Evolutionary conservation across 1,140 invertebrate species (phyloP).

Genomic region (Nautilus pompilius): DNA sequence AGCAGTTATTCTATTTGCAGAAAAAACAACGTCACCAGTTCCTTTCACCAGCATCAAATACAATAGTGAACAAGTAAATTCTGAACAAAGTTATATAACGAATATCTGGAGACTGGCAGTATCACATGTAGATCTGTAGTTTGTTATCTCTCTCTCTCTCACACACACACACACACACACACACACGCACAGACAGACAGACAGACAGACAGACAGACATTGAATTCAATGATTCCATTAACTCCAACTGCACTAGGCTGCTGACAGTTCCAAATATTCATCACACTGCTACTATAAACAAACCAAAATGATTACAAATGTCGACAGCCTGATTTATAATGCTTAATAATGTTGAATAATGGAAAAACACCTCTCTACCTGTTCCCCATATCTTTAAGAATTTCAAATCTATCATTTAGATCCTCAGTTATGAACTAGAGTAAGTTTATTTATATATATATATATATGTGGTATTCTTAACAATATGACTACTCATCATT

Average conservation of each 20-base stretch:
- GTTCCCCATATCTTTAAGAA: neutral
- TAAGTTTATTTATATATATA: no score
- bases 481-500: no score
- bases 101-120: neutral
- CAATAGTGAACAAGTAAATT: neutral
- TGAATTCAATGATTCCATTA: neutral
- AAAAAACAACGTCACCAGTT: neutral
- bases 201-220: constrained; percentile 7
- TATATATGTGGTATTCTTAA: no score
- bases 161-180: neutral
- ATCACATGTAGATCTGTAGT: neutral
- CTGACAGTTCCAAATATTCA: neutral
- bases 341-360: no score
- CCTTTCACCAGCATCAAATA: neutral
- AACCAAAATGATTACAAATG: neutral
- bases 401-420: neutral
- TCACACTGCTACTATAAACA: neutral
- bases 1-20: neutral
- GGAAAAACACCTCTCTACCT: neutral
- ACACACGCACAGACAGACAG: neutral
- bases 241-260: neutral
- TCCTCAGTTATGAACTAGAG: no score
- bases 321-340: no score
- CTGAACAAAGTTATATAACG: neutral
- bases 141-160: neutral